Conservation (phyloP, 2,797 vertebrate species). For the Cryptoprocta ferox region DNA sequence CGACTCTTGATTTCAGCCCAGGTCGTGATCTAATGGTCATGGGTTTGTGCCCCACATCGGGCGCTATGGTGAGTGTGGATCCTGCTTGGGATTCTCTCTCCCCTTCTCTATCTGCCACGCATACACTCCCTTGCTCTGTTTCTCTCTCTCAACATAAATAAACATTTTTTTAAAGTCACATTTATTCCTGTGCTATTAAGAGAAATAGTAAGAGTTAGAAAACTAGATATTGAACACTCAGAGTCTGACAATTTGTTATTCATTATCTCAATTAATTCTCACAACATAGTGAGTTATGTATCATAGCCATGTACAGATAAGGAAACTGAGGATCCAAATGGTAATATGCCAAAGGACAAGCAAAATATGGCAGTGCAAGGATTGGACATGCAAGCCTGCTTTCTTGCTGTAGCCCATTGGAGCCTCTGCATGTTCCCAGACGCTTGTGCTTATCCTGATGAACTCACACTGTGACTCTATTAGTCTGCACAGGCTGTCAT, state of each 20-base stretch:
- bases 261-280: neutral
- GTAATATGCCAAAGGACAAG: neutral
- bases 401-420: fast-evolving
- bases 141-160: neutral
- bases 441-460: fast-evolving
- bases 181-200: neutral
- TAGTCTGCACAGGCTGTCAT: fast-evolving
- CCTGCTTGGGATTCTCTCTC: too few relatives aligned
- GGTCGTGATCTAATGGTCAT: too few relatives aligned
- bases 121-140: too few relatives aligned
- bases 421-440: neutral
- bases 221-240: neutral
- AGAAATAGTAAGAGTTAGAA: neutral
- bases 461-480: too few relatives aligned
- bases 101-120: too few relatives aligned
- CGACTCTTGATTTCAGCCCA: too few relatives aligned
- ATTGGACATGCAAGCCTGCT: neutral
- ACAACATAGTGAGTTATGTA: neutral
- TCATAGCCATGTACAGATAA: neutral
- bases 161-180: neutral
- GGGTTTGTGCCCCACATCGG: too few relatives aligned
- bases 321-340: neutral
- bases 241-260: neutral
- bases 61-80: too few relatives aligned
- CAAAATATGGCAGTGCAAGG: neutral